Evolutionary conservation across 2,888 invertebrate genomes (phyloP), one percentile per base, ranked within the genome.

Genomic region (Lepidochrysops patricia): DNA sequence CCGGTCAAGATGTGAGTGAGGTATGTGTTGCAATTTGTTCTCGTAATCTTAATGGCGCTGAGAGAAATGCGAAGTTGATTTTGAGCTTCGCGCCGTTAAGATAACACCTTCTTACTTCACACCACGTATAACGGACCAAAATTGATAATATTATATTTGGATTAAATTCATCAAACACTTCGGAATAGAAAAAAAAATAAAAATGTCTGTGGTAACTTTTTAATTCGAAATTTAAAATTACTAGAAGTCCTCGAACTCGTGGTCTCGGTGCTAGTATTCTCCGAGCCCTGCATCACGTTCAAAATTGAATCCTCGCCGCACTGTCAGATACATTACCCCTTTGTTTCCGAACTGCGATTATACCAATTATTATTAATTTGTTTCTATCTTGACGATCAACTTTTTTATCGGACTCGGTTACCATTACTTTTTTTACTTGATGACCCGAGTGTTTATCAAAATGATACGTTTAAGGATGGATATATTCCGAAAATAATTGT

Each of bases 341-440:
- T 87, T 88, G 85, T 86, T 83, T 86, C 75, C 76, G 77, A 75
- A 76, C 71, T 81, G 80, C 87, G 86, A 88, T 88, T 89, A 86
- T 87, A 84, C 82, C 82, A 88, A 89, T 88, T 88, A 88, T 79
- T 79, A 84, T 88, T 87, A 89, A 89, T 88, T 88, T 83, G 81
- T 86, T 84, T 84, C 82, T 77, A 88, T 85, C 82, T 82, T 79
- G 75, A 29, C 13, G 43, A 58, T 58, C n/a, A 13, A 13, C 50
- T 50, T 50, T 50, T 50, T 26, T 26, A 50, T 50, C 6, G 13
- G 13, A 50, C n/a, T 37, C 37, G 13, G 1, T 4, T 37, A 49
- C 23, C 26, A 50, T 26, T 50, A 49, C 12, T n/a, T n/a, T 43
- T 43, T 43, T 43, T 43, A 43, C 43, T 43, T 43, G 43, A 43